These are phyloP conservation scores for Teleogryllus oceanicus DNA, from an alignment of 2,888 invertebrate genomes.

Conservation along the genomic window DNA sequence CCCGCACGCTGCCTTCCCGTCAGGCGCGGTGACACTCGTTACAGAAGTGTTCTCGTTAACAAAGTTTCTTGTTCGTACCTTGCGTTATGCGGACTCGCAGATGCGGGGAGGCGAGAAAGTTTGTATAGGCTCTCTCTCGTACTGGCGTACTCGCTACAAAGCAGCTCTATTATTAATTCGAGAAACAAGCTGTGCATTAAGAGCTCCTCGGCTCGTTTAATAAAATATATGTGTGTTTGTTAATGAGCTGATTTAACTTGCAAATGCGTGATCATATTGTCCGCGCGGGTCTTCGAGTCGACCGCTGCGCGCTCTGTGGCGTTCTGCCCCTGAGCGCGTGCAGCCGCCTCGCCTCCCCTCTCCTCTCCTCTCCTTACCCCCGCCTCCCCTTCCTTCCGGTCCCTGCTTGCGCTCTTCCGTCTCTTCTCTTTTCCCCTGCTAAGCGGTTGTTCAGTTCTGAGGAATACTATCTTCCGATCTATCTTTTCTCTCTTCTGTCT, in stretches of 20 bases:
- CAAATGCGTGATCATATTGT: constrained; percentile 18
- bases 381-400: background rate
- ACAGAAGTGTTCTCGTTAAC: constrained; percentile 2
- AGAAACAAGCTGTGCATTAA: constrained; percentile 18
- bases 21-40: background rate
- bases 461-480: too few species aligned
- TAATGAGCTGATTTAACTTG: background rate
- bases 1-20: background rate
- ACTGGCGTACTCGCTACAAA: background rate
- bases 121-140: background rate
- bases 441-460: too few species aligned
- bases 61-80: constrained; percentile 6
- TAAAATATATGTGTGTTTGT: constrained; percentile 18
- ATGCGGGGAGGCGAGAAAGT: background rate
- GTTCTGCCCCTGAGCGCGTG: background rate
- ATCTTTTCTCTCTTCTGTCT: too few species aligned
- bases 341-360: background rate
- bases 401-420: too few species aligned
- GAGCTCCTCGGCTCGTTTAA: background rate
- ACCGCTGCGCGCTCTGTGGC: background rate
- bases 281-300: background rate
- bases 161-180: constrained; percentile 10
- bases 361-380: background rate
- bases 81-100: background rate
- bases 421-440: too few species aligned